These are phyloP conservation scores for Nothocercus julius DNA, from an alignment of 2,113 vertebrate genomes.

Conservation along the genomic window DNA sequence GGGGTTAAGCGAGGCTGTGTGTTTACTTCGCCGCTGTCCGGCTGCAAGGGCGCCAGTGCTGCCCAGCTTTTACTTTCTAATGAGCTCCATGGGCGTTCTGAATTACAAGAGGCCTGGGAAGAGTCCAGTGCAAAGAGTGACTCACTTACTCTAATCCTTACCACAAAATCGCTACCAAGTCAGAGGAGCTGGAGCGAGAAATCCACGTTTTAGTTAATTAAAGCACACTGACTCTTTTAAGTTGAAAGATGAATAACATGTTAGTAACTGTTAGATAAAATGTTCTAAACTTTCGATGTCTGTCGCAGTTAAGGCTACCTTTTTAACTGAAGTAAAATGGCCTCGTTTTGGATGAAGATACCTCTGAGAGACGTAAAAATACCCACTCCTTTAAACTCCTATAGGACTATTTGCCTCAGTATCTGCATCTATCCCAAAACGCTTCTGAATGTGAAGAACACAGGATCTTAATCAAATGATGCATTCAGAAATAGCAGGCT, in stretches of 20 bases:
- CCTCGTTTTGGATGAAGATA: background rate
- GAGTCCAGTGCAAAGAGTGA: background rate
- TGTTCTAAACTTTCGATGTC: background rate
- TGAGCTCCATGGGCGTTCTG: rapidly evolving
- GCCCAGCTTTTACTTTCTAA: background rate
- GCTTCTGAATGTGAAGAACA: background rate
- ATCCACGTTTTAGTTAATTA: background rate
- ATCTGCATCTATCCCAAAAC: background rate
- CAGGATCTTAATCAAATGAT: rapidly evolving
- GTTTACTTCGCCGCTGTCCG: too few species aligned
- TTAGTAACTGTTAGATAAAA: background rate
- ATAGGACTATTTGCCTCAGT: rapidly evolving
- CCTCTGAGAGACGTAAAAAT: background rate
- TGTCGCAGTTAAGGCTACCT: rapidly evolving
- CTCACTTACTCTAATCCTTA: rapidly evolving
- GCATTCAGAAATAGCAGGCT: background rate
- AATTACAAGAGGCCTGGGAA: rapidly evolving
- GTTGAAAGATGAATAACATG: background rate
- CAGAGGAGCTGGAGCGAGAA: too few species aligned
- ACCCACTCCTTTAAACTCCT: background rate
- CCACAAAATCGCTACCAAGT: background rate
- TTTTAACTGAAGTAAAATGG: background rate
- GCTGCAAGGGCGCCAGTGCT: background rate
- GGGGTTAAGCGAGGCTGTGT: too few species aligned
- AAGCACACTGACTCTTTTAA: rapidly evolving